A percentile compares a stretch with the other conserved stretches of the same genome.
Evolutionary conservation across 2,113 vertebrate genomes (phyloP).

Genomic region (Delphinus delphis): DNA sequence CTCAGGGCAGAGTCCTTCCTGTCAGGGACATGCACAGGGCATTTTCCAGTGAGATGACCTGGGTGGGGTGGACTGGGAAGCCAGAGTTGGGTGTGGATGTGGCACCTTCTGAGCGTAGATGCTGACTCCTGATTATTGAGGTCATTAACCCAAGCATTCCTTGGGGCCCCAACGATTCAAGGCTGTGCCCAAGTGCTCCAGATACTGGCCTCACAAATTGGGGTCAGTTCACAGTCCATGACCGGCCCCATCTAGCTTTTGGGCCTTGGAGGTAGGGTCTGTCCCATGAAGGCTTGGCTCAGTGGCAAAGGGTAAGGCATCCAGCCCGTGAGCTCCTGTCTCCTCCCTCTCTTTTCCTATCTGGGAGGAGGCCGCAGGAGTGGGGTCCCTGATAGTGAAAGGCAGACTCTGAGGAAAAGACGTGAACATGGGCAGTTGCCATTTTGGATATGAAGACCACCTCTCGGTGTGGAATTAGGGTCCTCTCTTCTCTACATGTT

Average conservation of each 20-base stretch:
- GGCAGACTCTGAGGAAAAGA: not conserved
- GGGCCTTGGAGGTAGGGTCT: not conserved
- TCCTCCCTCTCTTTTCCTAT: not conserved
- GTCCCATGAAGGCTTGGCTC: not conserved
- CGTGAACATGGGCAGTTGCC: not conserved
- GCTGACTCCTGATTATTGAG: not conserved
- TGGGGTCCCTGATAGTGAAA: not conserved
- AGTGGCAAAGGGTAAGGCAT: not conserved
- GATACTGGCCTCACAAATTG: not conserved
- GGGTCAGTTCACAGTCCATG: not conserved
- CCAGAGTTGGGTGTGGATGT: not conserved
- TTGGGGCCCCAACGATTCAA: not conserved
- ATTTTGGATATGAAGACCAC: not conserved
- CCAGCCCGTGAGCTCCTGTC: no score
- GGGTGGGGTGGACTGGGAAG: not conserved
- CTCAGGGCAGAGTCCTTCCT: not conserved
- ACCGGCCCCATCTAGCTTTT: not conserved
- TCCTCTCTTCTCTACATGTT: not conserved
- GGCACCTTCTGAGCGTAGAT: not conserved
- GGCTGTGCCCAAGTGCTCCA: not conserved
- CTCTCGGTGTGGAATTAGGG: fast-evolving
- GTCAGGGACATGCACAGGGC: no score
- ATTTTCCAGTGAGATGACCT: not conserved
- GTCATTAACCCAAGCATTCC: not conserved
- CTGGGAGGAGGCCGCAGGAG: not conserved